phyloP scores from a whole-genome alignment of 2,113 vertebrate genomes.

The Anguilla japonica region DNA sequence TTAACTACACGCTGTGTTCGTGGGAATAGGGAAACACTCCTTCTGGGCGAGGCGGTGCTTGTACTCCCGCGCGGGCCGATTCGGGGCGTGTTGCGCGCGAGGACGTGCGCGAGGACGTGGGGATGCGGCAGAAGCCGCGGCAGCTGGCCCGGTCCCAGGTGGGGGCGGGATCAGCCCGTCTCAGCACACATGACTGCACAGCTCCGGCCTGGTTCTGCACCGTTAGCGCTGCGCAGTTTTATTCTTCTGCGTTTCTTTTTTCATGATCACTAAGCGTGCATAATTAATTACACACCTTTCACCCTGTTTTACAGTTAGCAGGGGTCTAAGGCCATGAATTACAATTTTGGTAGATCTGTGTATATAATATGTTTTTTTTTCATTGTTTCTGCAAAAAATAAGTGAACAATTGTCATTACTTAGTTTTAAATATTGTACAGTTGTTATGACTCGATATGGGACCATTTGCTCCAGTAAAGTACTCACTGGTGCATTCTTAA shows the following conservation, averaged over 20 bases:
- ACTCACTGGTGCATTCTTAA: too few species aligned
- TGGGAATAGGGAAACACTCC: background rate
- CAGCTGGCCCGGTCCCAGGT: constrained; percentile 14
- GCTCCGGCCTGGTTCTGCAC: background rate
- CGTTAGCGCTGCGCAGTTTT: background rate
- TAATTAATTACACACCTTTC: background rate
- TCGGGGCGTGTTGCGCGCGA: background rate
- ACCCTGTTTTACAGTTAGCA: background rate
- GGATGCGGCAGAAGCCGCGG: background rate
- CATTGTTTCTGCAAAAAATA: background rate
- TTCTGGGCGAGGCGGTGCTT: background rate
- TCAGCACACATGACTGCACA: background rate
- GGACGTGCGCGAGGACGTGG: background rate
- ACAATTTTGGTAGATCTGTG: background rate
- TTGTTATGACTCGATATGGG: too few species aligned
- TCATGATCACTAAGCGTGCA: background rate
- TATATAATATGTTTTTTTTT: background rate
- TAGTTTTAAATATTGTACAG: background rate
- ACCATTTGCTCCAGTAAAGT: too few species aligned
- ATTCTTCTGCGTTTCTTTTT: background rate
- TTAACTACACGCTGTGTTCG: constrained; percentile 3
- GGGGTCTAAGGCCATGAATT: background rate
- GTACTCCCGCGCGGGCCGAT: background rate
- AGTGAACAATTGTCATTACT: background rate
- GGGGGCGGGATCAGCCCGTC: background rate